Evolutionary conservation across 2,888 invertebrate genomes (phyloP).

Genomic region (Eupithecia tripunctaria): DNA sequence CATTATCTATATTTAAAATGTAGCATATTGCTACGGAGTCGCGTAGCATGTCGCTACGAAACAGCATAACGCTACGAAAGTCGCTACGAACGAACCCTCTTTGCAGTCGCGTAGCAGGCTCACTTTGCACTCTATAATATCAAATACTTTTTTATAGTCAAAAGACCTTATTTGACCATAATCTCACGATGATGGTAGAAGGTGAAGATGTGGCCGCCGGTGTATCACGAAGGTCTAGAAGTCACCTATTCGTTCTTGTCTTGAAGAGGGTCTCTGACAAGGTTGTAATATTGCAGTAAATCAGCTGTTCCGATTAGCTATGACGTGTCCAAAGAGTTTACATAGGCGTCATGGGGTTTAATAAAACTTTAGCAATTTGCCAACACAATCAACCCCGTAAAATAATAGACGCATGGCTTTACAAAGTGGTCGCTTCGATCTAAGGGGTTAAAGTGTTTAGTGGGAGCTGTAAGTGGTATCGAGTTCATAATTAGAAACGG

Average conservation of each 20-base stretch:
- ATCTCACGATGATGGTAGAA: too few relatives aligned
- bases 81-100: too few relatives aligned
- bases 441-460: slow-evolving; percentile 19
- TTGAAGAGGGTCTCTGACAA: too few relatives aligned
- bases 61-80: neutral
- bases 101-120: too few relatives aligned
- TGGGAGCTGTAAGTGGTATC: slow-evolving; percentile 27
- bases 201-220: too few relatives aligned
- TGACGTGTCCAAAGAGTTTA: slow-evolving; percentile 40
- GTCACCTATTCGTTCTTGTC: too few relatives aligned
- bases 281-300: neutral
- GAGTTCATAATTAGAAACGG: slow-evolving; percentile 34
- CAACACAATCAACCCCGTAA: slow-evolving; percentile 42
- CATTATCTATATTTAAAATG: too few relatives aligned
- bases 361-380: slow-evolving; percentile 71
- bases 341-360: slow-evolving; percentile 55
- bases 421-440: slow-evolving; percentile 18
- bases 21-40: neutral
- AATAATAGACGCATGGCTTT: slow-evolving; percentile 44
- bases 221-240: too few relatives aligned
- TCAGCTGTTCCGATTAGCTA: neutral
- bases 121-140: too few relatives aligned
- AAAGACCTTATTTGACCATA: too few relatives aligned
- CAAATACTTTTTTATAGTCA: too few relatives aligned
- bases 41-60: neutral